phyloP scores from a whole-genome alignment of 2,797 vertebrate species.

The Malacoctenus gilli region DNA sequence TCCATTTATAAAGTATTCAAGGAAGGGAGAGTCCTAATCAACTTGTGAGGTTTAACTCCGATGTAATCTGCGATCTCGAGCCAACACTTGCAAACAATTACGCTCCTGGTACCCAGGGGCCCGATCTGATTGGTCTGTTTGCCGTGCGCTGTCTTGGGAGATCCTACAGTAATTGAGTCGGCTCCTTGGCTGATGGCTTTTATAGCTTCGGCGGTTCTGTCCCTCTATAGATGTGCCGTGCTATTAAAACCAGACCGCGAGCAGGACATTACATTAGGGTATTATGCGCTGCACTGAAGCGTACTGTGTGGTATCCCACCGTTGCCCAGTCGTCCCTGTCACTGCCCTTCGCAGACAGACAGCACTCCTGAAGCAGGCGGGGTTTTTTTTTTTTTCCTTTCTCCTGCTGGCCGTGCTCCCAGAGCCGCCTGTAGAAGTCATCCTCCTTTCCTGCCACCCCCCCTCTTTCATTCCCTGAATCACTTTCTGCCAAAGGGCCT shows the following conservation, averaged over 20 bases:
- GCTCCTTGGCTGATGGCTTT: constrained; percentile 62
- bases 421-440: constrained; percentile 73
- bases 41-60: constrained; percentile 60
- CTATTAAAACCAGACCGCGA: constrained; percentile 67
- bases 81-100: constrained; percentile 79
- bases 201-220: constrained; percentile 46
- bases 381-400: no score
- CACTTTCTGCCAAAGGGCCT: constrained; percentile 63
- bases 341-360: constrained; percentile 68
- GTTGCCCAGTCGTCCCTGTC: constrained; percentile 51
- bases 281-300: constrained; percentile 49
- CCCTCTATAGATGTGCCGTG: constrained; percentile 47
- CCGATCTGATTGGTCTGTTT: constrained; percentile 76
- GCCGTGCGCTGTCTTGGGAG: constrained; percentile 67
- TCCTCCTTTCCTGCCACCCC: constrained; percentile 45
- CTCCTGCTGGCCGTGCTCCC: constrained; percentile 56
- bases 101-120: constrained; percentile 57
- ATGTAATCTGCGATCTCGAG: constrained; percentile 52
- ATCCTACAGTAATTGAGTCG: constrained; percentile 69
- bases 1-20: constrained; percentile 56
- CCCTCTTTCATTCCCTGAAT: constrained; percentile 41
- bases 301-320: constrained; percentile 63
- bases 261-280: constrained; percentile 50
- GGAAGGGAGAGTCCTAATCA: constrained; percentile 65
- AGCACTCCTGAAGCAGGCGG: constrained; percentile 56